These are phyloP conservation scores for Zygothrica quintamaculata DNA, from an alignment of 2,888 invertebrate species.

Conservation along the genomic window DNA sequence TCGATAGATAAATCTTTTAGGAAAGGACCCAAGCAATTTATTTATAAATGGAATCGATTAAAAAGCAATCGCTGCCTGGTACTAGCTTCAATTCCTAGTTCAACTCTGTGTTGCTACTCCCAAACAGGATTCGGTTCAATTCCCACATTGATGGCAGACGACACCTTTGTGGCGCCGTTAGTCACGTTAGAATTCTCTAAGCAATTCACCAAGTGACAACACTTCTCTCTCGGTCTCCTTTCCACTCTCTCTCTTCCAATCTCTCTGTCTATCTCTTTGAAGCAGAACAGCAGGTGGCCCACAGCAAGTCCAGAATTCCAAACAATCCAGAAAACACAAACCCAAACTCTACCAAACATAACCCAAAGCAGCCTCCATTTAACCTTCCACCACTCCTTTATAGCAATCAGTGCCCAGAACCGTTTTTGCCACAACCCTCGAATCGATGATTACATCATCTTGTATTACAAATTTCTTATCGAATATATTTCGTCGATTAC, in stretches of 20 bases:
- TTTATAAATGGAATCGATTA: conserved; percentile 85
- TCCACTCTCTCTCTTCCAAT: too few species aligned
- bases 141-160: conserved; percentile 49
- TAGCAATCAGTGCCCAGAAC: conserved; percentile 29
- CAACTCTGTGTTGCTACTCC: too few species aligned
- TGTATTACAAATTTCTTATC: conserved; percentile 81
- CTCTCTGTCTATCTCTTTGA: conserved; percentile 31
- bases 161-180: conserved; percentile 79
- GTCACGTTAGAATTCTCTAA: conserved; percentile 73
- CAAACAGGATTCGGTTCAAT: too few species aligned
- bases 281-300: conserved; percentile 63
- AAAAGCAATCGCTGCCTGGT: conserved; percentile 83
- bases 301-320: conserved; percentile 6
- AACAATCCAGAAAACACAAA: conserved; percentile 7
- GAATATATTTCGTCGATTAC: conserved; percentile 84
- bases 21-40: conserved; percentile 82
- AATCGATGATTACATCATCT: conserved; percentile 75
- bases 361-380: conserved; percentile 7
- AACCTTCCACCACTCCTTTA: neutral
- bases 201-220: conserved; percentile 80
- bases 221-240: conserved; percentile 37
- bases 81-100: conserved; percentile 33
- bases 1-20: conserved; percentile 69
- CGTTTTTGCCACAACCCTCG: conserved; percentile 23
- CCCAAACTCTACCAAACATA: too few species aligned